Evolutionary conservation across 1,140 invertebrate species (phyloP).

Genomic region (Caenorhabditis tropicalis): DNA sequence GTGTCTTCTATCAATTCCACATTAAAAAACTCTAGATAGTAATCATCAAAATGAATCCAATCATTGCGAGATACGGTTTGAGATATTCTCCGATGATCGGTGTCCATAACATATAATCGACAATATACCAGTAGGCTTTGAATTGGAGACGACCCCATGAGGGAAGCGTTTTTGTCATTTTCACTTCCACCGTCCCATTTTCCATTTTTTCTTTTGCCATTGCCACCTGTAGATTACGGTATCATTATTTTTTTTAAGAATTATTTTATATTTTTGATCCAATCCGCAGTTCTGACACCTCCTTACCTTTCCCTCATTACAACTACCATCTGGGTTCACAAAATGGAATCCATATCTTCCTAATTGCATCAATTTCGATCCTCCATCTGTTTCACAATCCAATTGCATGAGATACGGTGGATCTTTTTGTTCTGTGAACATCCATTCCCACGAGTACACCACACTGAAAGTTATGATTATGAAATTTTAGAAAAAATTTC

Average conservation of each 20-base stretch:
- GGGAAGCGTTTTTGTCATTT: conserved; percentile 49
- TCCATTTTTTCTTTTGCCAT: conserved; percentile 42
- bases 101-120: conserved; percentile 62
- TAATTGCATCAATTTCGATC: conserved; percentile 69
- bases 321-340: conserved; percentile 68
- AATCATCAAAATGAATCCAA: conserved; percentile 71
- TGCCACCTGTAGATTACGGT: conserved; percentile 7
- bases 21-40: conserved; percentile 59
- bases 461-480: conserved; percentile 54
- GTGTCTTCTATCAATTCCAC: too few relatives aligned
- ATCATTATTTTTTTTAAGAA: neutral
- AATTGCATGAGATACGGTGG: conserved; percentile 68
- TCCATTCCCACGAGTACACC: conserved; percentile 71
- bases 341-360: conserved; percentile 71
- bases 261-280: neutral
- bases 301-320: conserved; percentile 58
- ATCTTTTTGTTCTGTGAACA: conserved; percentile 69
- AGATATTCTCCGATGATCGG: conserved; percentile 66
- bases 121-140: conserved; percentile 69
- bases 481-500: neutral
- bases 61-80: conserved; percentile 67
- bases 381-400: conserved; percentile 71
- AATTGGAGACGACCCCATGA: conserved; percentile 71
- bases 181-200: conserved; percentile 43
- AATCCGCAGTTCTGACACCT: too few relatives aligned